Percentiles rank a stretch among this genome's conserved stretches.
Conservation (phyloP, 2,113 vertebrate genomes). For the Asarcornis scutulata region DNA sequence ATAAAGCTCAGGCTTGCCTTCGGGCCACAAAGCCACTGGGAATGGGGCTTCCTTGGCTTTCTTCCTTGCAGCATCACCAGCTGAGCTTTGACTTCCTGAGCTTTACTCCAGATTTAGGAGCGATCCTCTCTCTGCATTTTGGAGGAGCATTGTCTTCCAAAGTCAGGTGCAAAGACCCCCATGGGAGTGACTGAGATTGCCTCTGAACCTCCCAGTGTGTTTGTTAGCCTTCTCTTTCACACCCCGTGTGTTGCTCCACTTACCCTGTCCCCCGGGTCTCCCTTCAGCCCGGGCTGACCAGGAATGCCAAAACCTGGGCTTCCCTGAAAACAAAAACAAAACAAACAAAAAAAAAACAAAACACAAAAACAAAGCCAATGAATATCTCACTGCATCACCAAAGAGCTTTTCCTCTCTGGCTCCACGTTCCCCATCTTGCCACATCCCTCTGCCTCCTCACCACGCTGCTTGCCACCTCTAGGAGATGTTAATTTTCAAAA, state of each 20-base stretch:
- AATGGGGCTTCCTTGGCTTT: neutral
- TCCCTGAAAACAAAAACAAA: constrained; percentile 67
- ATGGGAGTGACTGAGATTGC: rapidly evolving
- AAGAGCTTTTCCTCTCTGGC: neutral
- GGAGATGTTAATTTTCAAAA: neutral
- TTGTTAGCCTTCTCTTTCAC: neutral
- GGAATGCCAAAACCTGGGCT: constrained; percentile 89
- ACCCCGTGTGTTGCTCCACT: constrained; percentile 16
- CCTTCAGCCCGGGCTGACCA: constrained; percentile 85
- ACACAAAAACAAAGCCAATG: neutral
- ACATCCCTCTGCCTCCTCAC: neutral
- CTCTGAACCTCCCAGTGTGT: neutral
- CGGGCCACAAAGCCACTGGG: neutral
- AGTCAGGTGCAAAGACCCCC: too few relatives aligned
- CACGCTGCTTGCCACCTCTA: neutral
- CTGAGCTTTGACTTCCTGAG: rapidly evolving
- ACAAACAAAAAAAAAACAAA: neutral
- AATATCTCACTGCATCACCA: rapidly evolving
- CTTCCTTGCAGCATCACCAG: neutral
- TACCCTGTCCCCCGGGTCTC: constrained; percentile 88
- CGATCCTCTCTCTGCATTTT: neutral
- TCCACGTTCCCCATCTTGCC: neutral
- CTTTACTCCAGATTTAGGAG: neutral
- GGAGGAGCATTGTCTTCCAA: neutral
- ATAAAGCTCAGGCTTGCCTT: neutral